Conservation (phyloP, 2,113 vertebrate species). For the Eidolon helvum region DNA sequence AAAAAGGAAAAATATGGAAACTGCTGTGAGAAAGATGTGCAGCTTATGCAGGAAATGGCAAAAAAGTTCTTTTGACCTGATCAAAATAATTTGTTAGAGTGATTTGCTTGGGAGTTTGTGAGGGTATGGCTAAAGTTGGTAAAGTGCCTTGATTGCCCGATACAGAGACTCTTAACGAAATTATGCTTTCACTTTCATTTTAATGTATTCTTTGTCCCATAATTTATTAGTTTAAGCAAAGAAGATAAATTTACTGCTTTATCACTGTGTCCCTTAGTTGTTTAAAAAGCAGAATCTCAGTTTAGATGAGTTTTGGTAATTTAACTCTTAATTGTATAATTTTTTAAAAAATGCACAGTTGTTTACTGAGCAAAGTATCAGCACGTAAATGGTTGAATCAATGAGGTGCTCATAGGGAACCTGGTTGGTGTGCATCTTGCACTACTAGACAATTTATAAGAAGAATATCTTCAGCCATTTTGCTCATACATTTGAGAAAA, state of each 20-base stretch:
- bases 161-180: not conserved
- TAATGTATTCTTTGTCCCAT: not conserved
- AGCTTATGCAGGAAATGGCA: not conserved
- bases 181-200: not conserved
- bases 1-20: not conserved
- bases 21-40: not conserved
- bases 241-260: not conserved
- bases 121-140: not conserved
- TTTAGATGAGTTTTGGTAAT: not conserved
- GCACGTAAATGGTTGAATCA: not conserved
- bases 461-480: not conserved
- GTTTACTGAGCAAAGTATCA: not conserved
- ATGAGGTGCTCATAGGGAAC: not conserved
- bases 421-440: not conserved
- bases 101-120: not conserved
- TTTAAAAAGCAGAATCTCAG: not conserved
- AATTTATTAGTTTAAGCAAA: not conserved
- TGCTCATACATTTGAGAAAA: not conserved
- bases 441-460: not conserved
- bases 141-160: not conserved
- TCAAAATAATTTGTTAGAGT: not conserved
- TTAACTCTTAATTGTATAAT: not conserved
- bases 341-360: not conserved
- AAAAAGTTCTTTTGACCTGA: not conserved
- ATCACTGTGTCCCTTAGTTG: not conserved